Evolutionary conservation across 1,140 invertebrate genomes (phyloP), one percentile per base, ranked within the genome.

Genomic region (Eriocheir sinensis): DNA sequence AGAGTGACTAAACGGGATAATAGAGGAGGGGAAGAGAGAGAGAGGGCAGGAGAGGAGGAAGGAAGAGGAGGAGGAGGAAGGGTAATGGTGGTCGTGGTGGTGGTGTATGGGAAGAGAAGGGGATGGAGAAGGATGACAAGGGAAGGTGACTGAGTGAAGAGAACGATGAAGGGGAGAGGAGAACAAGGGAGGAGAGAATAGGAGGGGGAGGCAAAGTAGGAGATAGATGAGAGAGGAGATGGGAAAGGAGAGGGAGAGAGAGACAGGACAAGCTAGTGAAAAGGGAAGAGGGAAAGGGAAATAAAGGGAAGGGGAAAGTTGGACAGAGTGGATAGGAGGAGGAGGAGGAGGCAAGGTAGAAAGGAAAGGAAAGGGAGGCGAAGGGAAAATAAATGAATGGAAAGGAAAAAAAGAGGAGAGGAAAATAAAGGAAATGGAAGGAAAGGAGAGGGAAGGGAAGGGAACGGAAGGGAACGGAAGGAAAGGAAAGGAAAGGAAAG

Each of bases 21-120:
- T 15, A 85, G 81, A 85, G 32, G 81, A 40, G 32, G n/a, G 38
- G 32, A 30, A 85, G 81, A 85, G 81, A 85, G 32, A 85, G 81
- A 85, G 38, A 40, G 81, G 15, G 81, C 3, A 27, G 27, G 34
- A 81, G 34, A 34, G 80, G 27, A 27, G n/a, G 81, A 40, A 27
- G n/a, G 38, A 85, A 30, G n/a, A 12, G n/a, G 81, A 85, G 83
- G 36, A n/a, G 36, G 83, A 41, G 83, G 36, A 34, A 41, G 83
- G 36, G 32, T 34, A n/a, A 27, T 2, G 1, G 83, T 27, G 21
- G 30, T 2, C 32, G 40, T 27, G 12, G 2, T 2, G 9, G 83
- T 15, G 38, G n/a, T 9, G 32, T 15, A 40, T 6, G n/a, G 81
- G 32, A 30, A 85, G 38, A 85, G 81, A 72, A 3, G 27, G 53